These are phyloP conservation scores for Labeo calbasu DNA, from an alignment of 2,797 vertebrate genomes.

Conservation along the genomic window DNA sequence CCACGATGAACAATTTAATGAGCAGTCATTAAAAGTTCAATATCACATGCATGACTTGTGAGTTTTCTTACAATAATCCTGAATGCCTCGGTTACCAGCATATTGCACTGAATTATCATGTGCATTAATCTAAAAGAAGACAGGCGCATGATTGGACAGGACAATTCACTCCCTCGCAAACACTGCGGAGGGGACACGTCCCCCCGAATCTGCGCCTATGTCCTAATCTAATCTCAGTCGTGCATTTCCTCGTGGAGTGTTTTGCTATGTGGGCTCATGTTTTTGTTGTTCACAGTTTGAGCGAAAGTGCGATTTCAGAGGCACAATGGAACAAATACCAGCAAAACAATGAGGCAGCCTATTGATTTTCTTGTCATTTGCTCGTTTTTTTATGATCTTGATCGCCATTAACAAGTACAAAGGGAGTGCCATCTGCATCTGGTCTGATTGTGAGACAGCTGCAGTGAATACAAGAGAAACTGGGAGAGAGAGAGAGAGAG, in stretches of 20 bases:
- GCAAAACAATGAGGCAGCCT: constrained; percentile 48
- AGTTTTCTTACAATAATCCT: background rate
- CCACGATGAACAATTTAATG: background rate
- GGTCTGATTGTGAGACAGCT: constrained; percentile 59
- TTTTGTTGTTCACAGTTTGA: constrained; percentile 29
- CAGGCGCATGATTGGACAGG: background rate
- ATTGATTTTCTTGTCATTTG: constrained; percentile 61
- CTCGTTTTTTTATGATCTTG: constrained; percentile 58
- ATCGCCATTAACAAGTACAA: constrained; percentile 59
- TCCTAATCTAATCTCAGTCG: constrained; percentile 36
- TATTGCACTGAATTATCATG: background rate
- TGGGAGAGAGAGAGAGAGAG: constrained; percentile 27
- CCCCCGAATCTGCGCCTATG: background rate
- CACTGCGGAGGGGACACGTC: background rate
- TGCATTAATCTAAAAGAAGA: background rate
- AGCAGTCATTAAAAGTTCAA: background rate
- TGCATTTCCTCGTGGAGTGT: constrained; percentile 14
- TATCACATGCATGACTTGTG: background rate
- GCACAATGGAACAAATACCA: constrained; percentile 41
- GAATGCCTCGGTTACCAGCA: background rate
- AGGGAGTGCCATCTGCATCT: constrained; percentile 57
- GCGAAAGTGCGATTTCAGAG: constrained; percentile 41
- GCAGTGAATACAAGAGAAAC: constrained; percentile 55
- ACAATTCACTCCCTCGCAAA: background rate
- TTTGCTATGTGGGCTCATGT: constrained; percentile 1